Evolutionary conservation across 2,113 vertebrate genomes (phyloP), one percentile per base, ranked within the genome.

Genomic region (Pelecanoides urinatrix): DNA sequence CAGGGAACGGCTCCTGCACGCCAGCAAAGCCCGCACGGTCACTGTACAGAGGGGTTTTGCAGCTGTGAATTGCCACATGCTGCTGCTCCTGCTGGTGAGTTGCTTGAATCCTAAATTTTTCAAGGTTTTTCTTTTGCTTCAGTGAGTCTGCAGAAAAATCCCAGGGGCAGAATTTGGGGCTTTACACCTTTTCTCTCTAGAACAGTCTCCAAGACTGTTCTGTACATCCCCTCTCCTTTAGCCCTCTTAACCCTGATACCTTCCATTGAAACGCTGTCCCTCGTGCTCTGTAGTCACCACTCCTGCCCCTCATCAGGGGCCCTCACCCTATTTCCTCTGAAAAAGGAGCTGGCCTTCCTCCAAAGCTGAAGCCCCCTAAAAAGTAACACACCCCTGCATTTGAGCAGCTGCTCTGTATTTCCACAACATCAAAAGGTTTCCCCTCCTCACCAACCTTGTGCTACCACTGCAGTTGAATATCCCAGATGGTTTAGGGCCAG

Each of bases 321-420:
- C 8, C 4, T 30, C 61, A 38, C 3, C 4, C 26, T 2, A 1
- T 8, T 63, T 75, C 53, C 27, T 56, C 36, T 83, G 40, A 12
- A 40, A 32, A n/a, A 80, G 63, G 19, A 36, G n/a, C 9, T 25
- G 58, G 11, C 55, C 44, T 58, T 44, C 8, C 40, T 21, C 40
- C 38, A 83, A 30, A 76, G 44, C 40, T 52, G 47, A 90, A 47
- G 8, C 1, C 7, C 53, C 10, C 45, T 12, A 6, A 32, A 34
- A 67, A 14, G 6, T 44, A 81, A 34, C 36, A 62, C 3, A 52
- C 1, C 10, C 7, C 47, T 62, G 3, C 0, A 0, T 55, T 52
- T 44, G 16, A 90, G 63, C 36, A 70, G 38, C 58, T 74, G 38
- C 30, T 68, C 7, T 6, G 10, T 30, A 67, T 25, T 72, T 47